These are phyloP conservation scores for Zaprionus gabonicus DNA, from an alignment of 1,140 invertebrate genomes.

Conservation along the genomic window DNA sequence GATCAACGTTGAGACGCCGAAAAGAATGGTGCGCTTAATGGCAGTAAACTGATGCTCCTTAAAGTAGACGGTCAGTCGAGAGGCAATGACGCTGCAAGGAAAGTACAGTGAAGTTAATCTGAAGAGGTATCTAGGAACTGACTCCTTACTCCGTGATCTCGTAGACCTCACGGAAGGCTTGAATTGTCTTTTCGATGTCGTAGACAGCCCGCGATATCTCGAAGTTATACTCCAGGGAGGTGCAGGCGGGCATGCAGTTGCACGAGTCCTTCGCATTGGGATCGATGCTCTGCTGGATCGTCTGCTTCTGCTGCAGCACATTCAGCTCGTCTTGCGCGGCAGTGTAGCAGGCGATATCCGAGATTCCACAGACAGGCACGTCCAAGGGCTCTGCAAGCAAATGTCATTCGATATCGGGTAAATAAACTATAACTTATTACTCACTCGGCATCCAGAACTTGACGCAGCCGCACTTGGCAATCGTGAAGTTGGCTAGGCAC, in stretches of 20 bases:
- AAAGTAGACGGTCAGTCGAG: slow-evolving; percentile 86
- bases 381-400: slow-evolving; percentile 58
- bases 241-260: slow-evolving; percentile 88
- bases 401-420: neutral
- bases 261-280: slow-evolving; percentile 80
- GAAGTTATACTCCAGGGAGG: slow-evolving; percentile 88
- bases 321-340: slow-evolving; percentile 75
- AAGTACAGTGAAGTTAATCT: neutral
- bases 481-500: slow-evolving; percentile 90
- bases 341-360: slow-evolving; percentile 72
- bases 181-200: slow-evolving; percentile 60
- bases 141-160: slow-evolving; percentile 68
- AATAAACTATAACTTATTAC: slow-evolving; percentile 3
- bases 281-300: slow-evolving; percentile 56
- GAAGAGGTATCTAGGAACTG: neutral
- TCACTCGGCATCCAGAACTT: slow-evolving; percentile 89
- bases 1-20: slow-evolving; percentile 88
- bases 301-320: slow-evolving; percentile 67
- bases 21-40: slow-evolving; percentile 87
- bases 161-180: slow-evolving; percentile 64
- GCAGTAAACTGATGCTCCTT: slow-evolving; percentile 89
- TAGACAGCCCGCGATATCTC: slow-evolving; percentile 87
- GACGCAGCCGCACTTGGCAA: slow-evolving; percentile 88
- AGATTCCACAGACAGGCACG: slow-evolving; percentile 63
- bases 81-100: slow-evolving; percentile 55